Conservation (phyloP, 1,140 invertebrate species). For the Gonioctena quinquepunctata region DNA sequence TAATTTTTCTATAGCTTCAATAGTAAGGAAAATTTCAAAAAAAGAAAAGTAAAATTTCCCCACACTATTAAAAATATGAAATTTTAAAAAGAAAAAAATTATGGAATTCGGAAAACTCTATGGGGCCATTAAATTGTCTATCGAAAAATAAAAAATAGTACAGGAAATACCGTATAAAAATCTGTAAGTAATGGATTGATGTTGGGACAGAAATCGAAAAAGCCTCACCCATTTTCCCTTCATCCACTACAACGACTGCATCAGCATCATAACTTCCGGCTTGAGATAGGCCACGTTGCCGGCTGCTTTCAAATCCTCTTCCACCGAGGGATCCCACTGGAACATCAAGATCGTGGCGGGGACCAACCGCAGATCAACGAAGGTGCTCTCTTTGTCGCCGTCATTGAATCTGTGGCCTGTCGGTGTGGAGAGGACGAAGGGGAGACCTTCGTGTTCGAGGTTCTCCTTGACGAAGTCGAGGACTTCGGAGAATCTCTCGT, state of each 20-base stretch:
- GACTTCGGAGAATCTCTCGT: slow-evolving; percentile 73
- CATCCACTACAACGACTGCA: slow-evolving; percentile 63
- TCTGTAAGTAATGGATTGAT: too few species aligned
- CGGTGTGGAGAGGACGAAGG: slow-evolving; percentile 68
- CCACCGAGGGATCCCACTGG: slow-evolving; percentile 60
- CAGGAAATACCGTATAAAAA: too few species aligned
- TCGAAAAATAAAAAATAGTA: too few species aligned
- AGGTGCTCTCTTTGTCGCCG: slow-evolving; percentile 65
- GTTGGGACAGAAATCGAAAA: too few species aligned
- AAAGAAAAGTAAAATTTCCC: too few species aligned
- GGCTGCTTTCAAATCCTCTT: slow-evolving; percentile 59
- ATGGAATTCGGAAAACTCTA: too few species aligned
- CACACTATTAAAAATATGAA: too few species aligned
- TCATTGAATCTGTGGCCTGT: slow-evolving; percentile 68
- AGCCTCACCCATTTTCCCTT: too few species aligned
- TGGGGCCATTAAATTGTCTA: too few species aligned
- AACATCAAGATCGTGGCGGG: slow-evolving; percentile 77
- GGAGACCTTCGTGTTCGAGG: slow-evolving; percentile 65
- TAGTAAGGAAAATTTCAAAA: too few species aligned
- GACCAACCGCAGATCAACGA: slow-evolving; percentile 73
- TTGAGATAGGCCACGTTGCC: slow-evolving; percentile 68
- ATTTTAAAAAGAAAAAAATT: too few species aligned
- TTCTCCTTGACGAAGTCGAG: slow-evolving; percentile 75
- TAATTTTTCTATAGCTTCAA: too few species aligned
- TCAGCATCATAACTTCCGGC: slow-evolving; percentile 72